Conservation (phyloP, 1,140 invertebrate species). For the Drosophila sp. region DNA sequence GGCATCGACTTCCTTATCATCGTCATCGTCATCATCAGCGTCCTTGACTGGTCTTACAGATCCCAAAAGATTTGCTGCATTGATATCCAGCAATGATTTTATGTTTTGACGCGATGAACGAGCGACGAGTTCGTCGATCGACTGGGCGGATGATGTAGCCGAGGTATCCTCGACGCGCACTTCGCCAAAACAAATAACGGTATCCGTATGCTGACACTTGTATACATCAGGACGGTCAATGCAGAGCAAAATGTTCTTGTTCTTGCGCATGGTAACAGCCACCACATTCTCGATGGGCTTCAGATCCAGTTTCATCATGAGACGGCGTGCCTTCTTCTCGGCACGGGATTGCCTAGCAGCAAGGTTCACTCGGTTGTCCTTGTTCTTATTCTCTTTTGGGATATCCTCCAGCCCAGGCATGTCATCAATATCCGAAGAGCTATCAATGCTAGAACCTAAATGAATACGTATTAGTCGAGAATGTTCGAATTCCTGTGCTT, state of each 20-base stretch:
- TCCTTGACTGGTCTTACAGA: background rate
- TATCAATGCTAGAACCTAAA: background rate
- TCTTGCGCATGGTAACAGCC: conserved; percentile 62
- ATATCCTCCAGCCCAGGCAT: conserved; percentile 19
- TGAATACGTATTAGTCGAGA: no score
- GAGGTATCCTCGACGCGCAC: conserved; percentile 48
- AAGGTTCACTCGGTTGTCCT: background rate
- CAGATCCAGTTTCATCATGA: conserved; percentile 57
- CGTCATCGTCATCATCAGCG: conserved; percentile 13
- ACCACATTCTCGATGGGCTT: conserved; percentile 43
- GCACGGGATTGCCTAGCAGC: conserved; percentile 40
- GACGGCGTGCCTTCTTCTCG: conserved; percentile 67
- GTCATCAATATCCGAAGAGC: conserved; percentile 37
- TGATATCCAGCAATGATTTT: background rate
- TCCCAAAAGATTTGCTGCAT: background rate
- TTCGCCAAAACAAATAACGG: conserved; percentile 54
- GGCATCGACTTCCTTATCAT: conserved; percentile 5
- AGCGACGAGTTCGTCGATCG: conserved; percentile 44
- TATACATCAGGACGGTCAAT: conserved; percentile 61
- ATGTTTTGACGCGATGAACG: background rate
- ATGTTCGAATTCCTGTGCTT: no score
- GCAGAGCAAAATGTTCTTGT: conserved; percentile 53
- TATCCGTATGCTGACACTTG: conserved; percentile 41
- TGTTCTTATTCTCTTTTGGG: background rate
- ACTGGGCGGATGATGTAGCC: conserved; percentile 37